Evolutionary conservation across 2,113 vertebrate genomes (phyloP).

Genomic region (Brachionichthys hirsutus): DNA sequence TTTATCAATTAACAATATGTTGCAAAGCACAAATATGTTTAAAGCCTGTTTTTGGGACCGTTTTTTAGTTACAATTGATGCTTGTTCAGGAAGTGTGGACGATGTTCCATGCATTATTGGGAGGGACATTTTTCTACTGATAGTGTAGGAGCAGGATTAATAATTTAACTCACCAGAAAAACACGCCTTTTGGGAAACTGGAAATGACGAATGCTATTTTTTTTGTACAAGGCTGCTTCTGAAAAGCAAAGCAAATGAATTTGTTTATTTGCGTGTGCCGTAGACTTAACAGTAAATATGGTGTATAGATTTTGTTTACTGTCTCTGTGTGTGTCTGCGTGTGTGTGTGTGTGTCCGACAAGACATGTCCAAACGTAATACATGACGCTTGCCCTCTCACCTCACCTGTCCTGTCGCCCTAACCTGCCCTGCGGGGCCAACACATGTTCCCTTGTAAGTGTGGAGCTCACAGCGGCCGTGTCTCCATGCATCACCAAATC

Average conservation of each 20-base stretch:
- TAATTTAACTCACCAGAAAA: conserved; percentile 59
- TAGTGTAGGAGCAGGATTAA: conserved; percentile 64
- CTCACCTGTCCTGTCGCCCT: conserved; percentile 70
- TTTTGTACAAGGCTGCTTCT: conserved; percentile 14
- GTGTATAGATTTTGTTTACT: conserved; percentile 15
- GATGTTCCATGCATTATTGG: conserved; percentile 49
- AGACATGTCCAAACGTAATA: conserved; percentile 47
- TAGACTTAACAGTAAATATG: too few species aligned
- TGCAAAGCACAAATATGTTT: conserved; percentile 14
- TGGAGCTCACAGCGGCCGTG: conserved; percentile 61
- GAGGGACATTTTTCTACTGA: conserved; percentile 60
- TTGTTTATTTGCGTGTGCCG: conserved; percentile 11
- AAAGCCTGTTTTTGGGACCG: conserved; percentile 22
- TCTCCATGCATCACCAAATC: conserved; percentile 52
- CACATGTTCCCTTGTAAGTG: conserved; percentile 71
- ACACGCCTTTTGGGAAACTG: conserved; percentile 45
- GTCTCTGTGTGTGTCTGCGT: neutral
- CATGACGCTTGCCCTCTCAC: conserved; percentile 46
- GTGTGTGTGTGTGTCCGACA: conserved; percentile 12
- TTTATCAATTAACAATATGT: conserved; percentile 28
- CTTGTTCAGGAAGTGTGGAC: conserved; percentile 48
- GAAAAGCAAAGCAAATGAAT: conserved; percentile 8
- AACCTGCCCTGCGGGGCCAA: conserved; percentile 66
- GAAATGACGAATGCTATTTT: conserved; percentile 33
- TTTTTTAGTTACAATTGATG: conserved; percentile 31